These are phyloP conservation scores for Drosophila mimetica DNA, from an alignment of 2,888 invertebrate species.

Conservation along the genomic window DNA sequence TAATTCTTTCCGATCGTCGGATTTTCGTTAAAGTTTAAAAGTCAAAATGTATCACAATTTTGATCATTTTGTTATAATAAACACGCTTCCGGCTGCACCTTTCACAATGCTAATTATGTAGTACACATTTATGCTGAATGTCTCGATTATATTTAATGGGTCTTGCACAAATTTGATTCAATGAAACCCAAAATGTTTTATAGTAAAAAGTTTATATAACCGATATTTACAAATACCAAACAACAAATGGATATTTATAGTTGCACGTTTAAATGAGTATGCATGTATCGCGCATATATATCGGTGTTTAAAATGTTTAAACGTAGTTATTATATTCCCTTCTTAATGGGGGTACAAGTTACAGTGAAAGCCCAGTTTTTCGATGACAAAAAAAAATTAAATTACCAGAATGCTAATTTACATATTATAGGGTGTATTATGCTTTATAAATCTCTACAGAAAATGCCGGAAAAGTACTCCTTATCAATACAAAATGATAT, in stretches of 20 bases:
- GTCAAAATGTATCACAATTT: constrained; percentile 77
- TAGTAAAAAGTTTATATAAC: constrained; percentile 62
- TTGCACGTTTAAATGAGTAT: constrained; percentile 31
- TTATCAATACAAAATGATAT: constrained; percentile 71
- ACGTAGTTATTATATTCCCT: constrained; percentile 17
- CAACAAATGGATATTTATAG: constrained; percentile 20
- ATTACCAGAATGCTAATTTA: constrained; percentile 24
- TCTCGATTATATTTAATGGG: constrained; percentile 37
- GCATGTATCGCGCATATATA: constrained; percentile 12
- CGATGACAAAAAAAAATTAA: constrained; percentile 39
- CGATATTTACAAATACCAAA: constrained; percentile 82
- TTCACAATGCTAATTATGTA: constrained; percentile 33
- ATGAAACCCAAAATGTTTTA: constrained; percentile 52
- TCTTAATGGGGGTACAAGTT: background rate
- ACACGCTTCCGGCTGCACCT: constrained; percentile 28
- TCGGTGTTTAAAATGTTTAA: constrained; percentile 27
- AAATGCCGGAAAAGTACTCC: constrained; percentile 41
- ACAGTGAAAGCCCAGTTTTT: constrained; percentile 17
- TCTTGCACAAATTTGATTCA: constrained; percentile 56
- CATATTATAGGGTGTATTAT: constrained; percentile 11
- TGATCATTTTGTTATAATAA: constrained; percentile 54
- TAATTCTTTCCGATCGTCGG: constrained; percentile 40
- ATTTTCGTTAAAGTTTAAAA: constrained; percentile 51
- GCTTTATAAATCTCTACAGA: constrained; percentile 37
- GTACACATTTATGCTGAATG: constrained; percentile 52